Conservation (phyloP, 2,797 vertebrate species). For the Pangasius sanitwongsei region DNA sequence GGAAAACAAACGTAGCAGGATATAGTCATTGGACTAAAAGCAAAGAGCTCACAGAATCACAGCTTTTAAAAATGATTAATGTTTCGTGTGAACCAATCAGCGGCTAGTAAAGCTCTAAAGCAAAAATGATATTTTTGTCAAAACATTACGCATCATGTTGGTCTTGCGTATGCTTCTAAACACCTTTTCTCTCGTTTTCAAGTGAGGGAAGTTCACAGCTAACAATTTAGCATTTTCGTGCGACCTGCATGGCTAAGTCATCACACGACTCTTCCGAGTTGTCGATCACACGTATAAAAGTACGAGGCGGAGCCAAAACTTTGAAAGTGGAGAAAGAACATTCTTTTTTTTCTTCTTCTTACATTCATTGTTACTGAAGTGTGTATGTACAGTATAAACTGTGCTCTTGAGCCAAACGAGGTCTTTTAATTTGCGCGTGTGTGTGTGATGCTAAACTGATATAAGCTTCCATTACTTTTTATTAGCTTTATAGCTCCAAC, state of each 20-base stretch:
- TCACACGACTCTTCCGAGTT: too few relatives aligned
- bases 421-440: too few relatives aligned
- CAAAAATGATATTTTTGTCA: too few relatives aligned
- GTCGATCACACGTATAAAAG: too few relatives aligned
- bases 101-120: background rate
- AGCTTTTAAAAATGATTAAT: background rate
- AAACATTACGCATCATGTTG: background rate
- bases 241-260: background rate
- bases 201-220: background rate
- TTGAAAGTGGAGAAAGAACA: background rate
- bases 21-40: too few relatives aligned
- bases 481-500: background rate
- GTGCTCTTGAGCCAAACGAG: too few relatives aligned
- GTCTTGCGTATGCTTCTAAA: background rate
- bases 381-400: too few relatives aligned
- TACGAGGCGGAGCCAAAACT: background rate
- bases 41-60: background rate
- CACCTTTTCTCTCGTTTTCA: background rate
- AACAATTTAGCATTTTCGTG: background rate
- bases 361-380: background rate
- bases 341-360: background rate
- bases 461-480: too few relatives aligned
- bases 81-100: background rate
- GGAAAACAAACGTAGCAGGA: background rate
- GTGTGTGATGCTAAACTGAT: background rate